Evolutionary conservation across 2,797 vertebrate genomes (phyloP).

Genomic region (Etheostoma nigrum): DNA sequence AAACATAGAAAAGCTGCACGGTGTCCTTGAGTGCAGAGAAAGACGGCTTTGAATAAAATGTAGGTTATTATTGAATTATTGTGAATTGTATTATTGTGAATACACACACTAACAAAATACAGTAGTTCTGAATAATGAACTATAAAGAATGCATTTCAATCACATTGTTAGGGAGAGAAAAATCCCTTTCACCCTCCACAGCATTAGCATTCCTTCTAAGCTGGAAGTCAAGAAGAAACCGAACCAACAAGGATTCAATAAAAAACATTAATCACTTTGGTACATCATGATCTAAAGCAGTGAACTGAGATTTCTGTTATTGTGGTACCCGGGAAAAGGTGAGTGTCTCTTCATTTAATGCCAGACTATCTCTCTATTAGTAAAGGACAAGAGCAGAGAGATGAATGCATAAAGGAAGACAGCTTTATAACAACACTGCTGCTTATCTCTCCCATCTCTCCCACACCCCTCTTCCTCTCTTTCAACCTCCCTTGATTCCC

Average conservation of each 20-base stretch:
- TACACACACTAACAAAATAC: constrained; percentile 8
- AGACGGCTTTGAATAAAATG: too few relatives aligned
- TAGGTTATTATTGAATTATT: too few relatives aligned
- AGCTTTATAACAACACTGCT: constrained; percentile 68
- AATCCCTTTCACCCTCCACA: constrained; percentile 1
- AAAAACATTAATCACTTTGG: constrained; percentile 33
- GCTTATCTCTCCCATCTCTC: constrained; percentile 58
- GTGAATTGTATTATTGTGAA: not conserved
- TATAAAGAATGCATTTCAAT: not conserved
- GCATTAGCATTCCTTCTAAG: constrained; percentile 15
- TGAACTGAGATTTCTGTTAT: constrained; percentile 40
- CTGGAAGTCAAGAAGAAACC: constrained; percentile 7
- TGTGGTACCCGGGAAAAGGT: constrained; percentile 47
- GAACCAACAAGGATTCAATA: constrained; percentile 15
- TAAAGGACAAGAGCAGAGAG: constrained; percentile 66
- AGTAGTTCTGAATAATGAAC: not conserved
- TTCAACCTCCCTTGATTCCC: constrained; percentile 68
- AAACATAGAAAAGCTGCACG: too few relatives aligned
- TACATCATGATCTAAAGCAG: constrained; percentile 27
- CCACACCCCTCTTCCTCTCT: constrained; percentile 34
- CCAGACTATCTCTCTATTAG: constrained; percentile 65
- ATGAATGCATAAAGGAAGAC: constrained; percentile 70
- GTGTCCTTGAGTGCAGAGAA: too few relatives aligned
- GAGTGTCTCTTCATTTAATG: constrained; percentile 56
- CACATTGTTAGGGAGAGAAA: constrained; percentile 12